Percentiles rank a stretch among this genome's conserved stretches.
These are phyloP conservation scores for Yponomeuta plumbellus DNA, from an alignment of 2,888 invertebrate species.

Conservation along the genomic window DNA sequence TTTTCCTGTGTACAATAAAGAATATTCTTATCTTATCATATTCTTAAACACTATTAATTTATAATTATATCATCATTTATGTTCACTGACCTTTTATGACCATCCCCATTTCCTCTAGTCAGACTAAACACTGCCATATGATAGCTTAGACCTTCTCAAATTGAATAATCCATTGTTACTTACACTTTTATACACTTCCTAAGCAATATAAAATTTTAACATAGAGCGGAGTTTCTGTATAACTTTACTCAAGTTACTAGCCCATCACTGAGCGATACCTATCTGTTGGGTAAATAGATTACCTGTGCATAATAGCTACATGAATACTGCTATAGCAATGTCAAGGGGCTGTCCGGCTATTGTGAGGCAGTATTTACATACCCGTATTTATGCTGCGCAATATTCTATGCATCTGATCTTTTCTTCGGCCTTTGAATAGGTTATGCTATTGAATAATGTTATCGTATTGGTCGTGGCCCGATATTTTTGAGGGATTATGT, in stretches of 20 bases:
- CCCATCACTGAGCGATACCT: neutral
- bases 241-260: neutral
- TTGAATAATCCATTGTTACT: no score
- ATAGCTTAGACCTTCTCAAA: no score
- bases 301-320: neutral
- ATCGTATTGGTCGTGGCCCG: neutral
- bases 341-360: neutral
- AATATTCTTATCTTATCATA: no score
- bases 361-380: neutral
- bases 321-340: neutral
- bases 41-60: no score
- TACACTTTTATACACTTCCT: no score
- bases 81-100: no score
- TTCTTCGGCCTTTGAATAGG: neutral
- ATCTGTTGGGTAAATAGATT: conserved; percentile 3
- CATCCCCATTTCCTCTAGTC: no score
- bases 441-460: no score
- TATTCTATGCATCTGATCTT: neutral
- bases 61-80: no score
- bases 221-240: neutral
- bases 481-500: neutral
- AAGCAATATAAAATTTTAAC: no score
- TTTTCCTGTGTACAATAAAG: no score
- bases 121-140: no score
- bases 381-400: neutral